Evolutionary conservation across 23 tunicate species (phyloP).

Genomic region (Ciona savignyi): DNA sequence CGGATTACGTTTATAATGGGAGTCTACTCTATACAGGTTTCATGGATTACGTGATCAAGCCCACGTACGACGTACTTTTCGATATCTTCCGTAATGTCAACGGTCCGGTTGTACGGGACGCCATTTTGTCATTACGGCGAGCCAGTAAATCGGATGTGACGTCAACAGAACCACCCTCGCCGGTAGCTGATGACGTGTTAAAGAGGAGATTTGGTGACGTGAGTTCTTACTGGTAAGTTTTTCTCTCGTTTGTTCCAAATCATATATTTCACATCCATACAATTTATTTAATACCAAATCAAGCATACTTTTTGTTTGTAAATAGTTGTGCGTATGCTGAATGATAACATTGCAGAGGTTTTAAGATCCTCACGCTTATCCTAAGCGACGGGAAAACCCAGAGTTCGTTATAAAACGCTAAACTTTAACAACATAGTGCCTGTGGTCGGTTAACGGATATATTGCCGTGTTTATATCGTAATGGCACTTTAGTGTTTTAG

Average conservation of each 20-base stretch:
- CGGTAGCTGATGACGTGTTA: slow-evolving; percentile 31
- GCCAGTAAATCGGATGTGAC: background rate
- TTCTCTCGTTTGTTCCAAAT: background rate
- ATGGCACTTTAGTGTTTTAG: too few species aligned
- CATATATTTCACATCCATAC: too few species aligned
- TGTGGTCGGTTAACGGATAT: too few species aligned
- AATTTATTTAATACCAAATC: too few species aligned
- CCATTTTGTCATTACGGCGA: background rate
- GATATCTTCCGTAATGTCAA: slow-evolving; percentile 31
- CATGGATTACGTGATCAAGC: slow-evolving; percentile 62
- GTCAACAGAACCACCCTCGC: background rate
- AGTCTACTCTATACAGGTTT: slow-evolving; percentile 35
- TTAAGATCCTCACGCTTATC: too few species aligned
- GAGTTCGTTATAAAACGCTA: too few species aligned
- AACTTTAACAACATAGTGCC: too few species aligned
- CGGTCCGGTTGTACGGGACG: slow-evolving; percentile 22
- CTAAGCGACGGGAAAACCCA: too few species aligned
- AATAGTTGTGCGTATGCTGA: too few species aligned
- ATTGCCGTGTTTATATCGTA: too few species aligned
- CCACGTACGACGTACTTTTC: slow-evolving; percentile 51
- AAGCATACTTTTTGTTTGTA: too few species aligned
- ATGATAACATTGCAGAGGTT: too few species aligned
- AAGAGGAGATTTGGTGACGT: slow-evolving; percentile 46
- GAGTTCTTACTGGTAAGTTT: slow-evolving; percentile 18
- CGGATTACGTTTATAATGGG: background rate